phyloP scores from a whole-genome alignment of 2,888 invertebrate species.

The Perdita meconis region DNA sequence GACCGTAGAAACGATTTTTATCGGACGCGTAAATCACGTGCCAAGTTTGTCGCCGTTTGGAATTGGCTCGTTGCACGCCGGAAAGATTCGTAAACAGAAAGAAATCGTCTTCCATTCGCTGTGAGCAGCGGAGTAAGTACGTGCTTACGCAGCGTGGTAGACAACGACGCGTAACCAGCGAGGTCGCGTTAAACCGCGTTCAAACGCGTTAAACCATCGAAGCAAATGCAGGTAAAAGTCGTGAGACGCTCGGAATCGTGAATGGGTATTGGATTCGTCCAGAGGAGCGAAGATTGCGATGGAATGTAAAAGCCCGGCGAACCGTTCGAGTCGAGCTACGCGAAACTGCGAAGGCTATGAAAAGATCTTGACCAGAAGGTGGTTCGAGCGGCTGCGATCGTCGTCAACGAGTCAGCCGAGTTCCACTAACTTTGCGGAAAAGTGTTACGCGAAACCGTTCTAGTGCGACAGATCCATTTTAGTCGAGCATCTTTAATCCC shows the following conservation, averaged over 20 bases:
- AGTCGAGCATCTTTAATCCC: slow-evolving; percentile 32
- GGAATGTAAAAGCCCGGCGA: slow-evolving; percentile 64
- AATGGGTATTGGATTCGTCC: slow-evolving; percentile 62
- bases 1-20: slow-evolving; percentile 5
- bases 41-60: slow-evolving; percentile 9
- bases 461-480: background rate
- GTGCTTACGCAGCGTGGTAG: too few species aligned
- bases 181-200: too few species aligned
- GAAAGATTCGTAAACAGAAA: too few species aligned
- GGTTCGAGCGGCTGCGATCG: slow-evolving; percentile 14
- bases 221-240: slow-evolving; percentile 25
- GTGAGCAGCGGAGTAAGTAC: too few species aligned
- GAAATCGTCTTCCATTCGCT: too few species aligned
- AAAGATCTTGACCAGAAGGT: slow-evolving; percentile 4
- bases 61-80: background rate
- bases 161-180: too few species aligned
- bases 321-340: slow-evolving; percentile 41
- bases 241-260: slow-evolving; percentile 38
- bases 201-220: too few species aligned
- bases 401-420: too few species aligned
- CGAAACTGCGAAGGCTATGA: slow-evolving; percentile 9
- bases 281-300: slow-evolving; percentile 62
- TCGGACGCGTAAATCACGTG: slow-evolving; percentile 20
- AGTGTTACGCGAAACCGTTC: slow-evolving; percentile 21
- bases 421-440: slow-evolving; percentile 43